Evolutionary conservation across 2,797 vertebrate genomes (phyloP).

Genomic region (Sphaeramia orbicularis): DNA sequence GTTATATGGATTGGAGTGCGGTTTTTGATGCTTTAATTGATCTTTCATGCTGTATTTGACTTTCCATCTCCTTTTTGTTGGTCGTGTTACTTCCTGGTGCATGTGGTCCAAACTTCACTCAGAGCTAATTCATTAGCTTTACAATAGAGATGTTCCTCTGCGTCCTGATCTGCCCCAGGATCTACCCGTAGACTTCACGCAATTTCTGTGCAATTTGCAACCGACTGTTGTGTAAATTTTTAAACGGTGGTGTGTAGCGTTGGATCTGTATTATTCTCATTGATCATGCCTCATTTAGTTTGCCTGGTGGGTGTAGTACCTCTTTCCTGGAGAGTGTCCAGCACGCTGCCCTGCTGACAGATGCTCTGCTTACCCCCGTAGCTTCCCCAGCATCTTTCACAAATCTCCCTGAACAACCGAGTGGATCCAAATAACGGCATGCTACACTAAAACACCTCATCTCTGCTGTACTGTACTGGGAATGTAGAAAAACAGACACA

Average conservation of each 20-base stretch:
- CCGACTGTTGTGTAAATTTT: constrained; percentile 18
- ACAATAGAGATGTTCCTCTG: constrained; percentile 23
- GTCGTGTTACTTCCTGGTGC: constrained; percentile 52
- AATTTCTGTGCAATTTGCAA: constrained; percentile 31
- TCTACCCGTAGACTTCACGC: constrained; percentile 10
- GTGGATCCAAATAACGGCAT: constrained; percentile 34
- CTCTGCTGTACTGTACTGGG: constrained; percentile 10
- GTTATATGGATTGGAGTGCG: constrained; percentile 16
- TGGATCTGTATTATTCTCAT: constrained; percentile 59
- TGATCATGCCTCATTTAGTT: constrained; percentile 72
- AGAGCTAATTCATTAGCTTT: constrained; percentile 24
- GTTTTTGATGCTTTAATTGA: constrained; percentile 27
- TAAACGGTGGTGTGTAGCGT: constrained; percentile 22
- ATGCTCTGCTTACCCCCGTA: constrained; percentile 60
- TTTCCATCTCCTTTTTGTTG: constrained; percentile 10
- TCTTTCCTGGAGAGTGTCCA: constrained; percentile 75
- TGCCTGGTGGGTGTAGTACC: constrained; percentile 56
- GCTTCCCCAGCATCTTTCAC: constrained; percentile 37
- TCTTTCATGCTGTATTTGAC: constrained; percentile 5
- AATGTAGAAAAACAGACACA: constrained; percentile 24
- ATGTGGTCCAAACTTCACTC: constrained; percentile 64
- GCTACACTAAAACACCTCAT: constrained; percentile 26
- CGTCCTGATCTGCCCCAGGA: constrained; percentile 25
- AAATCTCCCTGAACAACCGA: constrained; percentile 43
- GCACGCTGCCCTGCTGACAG: constrained; percentile 73